Evolutionary conservation across 1,140 invertebrate species (phyloP).

Genomic region (Charaxes varanes): DNA sequence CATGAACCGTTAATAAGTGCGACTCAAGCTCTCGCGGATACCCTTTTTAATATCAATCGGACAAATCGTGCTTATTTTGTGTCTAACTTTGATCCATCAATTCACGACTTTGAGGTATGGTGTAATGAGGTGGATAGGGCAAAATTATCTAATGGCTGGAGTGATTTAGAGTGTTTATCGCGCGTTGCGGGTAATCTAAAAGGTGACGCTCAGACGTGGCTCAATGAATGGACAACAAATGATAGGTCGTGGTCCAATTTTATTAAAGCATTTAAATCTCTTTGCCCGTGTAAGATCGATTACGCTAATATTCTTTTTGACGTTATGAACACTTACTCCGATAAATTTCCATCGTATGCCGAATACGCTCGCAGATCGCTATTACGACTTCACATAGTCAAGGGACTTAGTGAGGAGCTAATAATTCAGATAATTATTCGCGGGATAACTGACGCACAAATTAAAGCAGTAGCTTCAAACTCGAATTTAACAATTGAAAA

Average conservation of each 20-base stretch:
- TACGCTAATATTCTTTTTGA: background rate
- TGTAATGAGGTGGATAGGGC: conserved; percentile 24
- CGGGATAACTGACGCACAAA: too few relatives aligned
- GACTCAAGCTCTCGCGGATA: too few relatives aligned
- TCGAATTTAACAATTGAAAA: too few relatives aligned
- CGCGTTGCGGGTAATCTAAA: conserved; percentile 15
- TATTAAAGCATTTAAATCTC: conserved; percentile 1
- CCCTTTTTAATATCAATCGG: too few relatives aligned
- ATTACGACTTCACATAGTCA: background rate
- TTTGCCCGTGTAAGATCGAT: background rate
- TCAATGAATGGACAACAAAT: conserved; percentile 19
- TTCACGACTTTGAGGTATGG: conserved; percentile 26
- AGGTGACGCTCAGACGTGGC: conserved; percentile 20
- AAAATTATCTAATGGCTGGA: conserved; percentile 14
- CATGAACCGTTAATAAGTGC: too few relatives aligned
- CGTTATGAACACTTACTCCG: background rate
- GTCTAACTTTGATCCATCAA: conserved; percentile 21
- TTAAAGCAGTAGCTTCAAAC: too few relatives aligned
- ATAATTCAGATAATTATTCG: conserved; percentile 1
- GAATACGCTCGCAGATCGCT: conserved; percentile 2
- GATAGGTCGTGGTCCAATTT: conserved; percentile 25
- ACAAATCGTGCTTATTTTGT: conserved; percentile 20
- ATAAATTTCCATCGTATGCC: conserved; percentile 1
- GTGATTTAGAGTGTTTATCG: too few relatives aligned
- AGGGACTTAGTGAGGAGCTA: conserved; percentile 1